Evolutionary conservation across 2,113 vertebrate species (phyloP), one percentile per base, ranked within the genome.

Genomic region (Thymallus thymallus): DNA sequence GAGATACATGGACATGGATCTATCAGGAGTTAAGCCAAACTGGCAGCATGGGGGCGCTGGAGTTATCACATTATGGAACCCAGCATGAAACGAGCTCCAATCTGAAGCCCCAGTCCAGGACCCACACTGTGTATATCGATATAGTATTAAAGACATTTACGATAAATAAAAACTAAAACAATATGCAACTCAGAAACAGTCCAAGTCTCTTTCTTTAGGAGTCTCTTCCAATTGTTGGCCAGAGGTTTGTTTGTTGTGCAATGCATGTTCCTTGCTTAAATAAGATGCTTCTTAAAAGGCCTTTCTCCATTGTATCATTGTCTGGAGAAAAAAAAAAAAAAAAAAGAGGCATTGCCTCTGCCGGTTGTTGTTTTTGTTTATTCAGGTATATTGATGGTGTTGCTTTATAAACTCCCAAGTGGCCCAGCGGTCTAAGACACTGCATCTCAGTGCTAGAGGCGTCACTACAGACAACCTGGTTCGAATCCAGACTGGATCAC

Each of bases 251-350:
- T 26, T 72, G 56, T 45, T 62, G 58, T 73, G 63, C 76, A 76
- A 76, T 76, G 56, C 71, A 76, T 30, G 58, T 73, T 75, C 69
- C 58, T 22, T 46, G n/a, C 41, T 45, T 75, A 55, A 76, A 75
- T 35, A 69, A 68, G 68, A 82, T 74, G 68, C 63, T 68, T 70
- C 30, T 77, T 85, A 71, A 84, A 84, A 85, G 77, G 71, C 67
- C 62, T 78, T 56, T 23, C 66, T 72, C 62, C 23, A 63, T 64
- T 64, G 22, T 23, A 29, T 69, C 61, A 51, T 60, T 62, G 72
- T 80, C 78, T 60, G 58, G 63, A 77, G 75, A 71, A 75, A 86
- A 29, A 79, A 79, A 75, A 0, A n/a, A n/a, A n/a, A n/a, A n/a
- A n/a, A n/a, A n/a, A n/a, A n/a, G n/a, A 83, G 56, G 6, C 35